Evolutionary conservation across 2,888 invertebrate species (phyloP), one percentile per base, ranked within the genome.

Genomic region (Parapristionchus giblindavisi): DNA sequence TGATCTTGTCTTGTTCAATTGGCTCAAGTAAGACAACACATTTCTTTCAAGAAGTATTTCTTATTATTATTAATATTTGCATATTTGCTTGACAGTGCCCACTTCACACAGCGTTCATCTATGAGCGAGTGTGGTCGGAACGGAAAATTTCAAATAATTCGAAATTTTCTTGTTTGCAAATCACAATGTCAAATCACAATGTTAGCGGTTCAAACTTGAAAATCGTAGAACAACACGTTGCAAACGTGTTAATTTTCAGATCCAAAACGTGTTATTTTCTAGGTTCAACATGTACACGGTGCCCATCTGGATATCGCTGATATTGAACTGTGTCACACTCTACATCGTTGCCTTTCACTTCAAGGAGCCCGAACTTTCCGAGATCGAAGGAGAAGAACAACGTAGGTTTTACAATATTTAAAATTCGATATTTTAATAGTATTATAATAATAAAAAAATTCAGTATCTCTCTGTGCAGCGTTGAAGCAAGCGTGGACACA

Each of bases 261-360:
- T n/a, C n/a, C n/a, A n/a, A n/a, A n/a, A n/a, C n/a, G n/a, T n/a
- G n/a, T n/a, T n/a, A n/a, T n/a, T n/a, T n/a, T n/a, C n/a, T n/a
- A 65, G 63, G 48, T 65, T 65, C 63, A 65, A 65, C 63, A 43
- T 65, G 27, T 65, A 65, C 63, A 65, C 63, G 1, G 63, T 65
- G 29, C 63, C 63, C 63, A 65, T 65, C 63, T 65, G 63, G 63
- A 65, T 65, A 27, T 65, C 63, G 29, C 63, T 65, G 29, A 11
- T 17, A 14, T 48, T 65, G 43, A 65, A 65, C 21, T 3, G 40
- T 48, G 43, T 43, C 63, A 65, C 63, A 2, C 63, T 65, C 4
- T 17, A 34, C 27, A 65, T 65, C 11, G 40, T 48, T 29, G 32
- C 43, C 6, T 65, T 65, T 48, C 24, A 27, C 38, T 61, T 61